Evolutionary conservation across 2,888 invertebrate genomes (phyloP).

Genomic region (Acheta domesticus): DNA sequence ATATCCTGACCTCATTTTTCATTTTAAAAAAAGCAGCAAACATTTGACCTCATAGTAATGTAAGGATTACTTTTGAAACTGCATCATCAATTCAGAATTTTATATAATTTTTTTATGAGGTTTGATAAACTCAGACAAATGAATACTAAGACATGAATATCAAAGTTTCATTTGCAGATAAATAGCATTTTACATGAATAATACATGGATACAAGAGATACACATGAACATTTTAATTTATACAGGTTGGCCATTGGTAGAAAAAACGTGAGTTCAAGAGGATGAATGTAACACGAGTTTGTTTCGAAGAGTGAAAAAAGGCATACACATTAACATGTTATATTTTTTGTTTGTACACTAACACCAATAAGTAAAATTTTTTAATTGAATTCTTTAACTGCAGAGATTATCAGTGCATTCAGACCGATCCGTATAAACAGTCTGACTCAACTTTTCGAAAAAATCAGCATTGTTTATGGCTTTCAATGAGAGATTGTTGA

Average conservation of each 20-base stretch:
- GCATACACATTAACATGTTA: conserved; percentile 2
- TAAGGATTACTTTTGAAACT: too few relatives aligned
- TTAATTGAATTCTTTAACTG: background rate
- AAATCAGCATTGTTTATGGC: background rate
- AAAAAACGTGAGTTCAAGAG: background rate
- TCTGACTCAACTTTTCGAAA: background rate
- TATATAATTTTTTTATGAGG: too few relatives aligned
- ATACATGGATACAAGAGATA: background rate
- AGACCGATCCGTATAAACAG: background rate
- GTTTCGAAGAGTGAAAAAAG: background rate
- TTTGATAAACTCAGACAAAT: too few relatives aligned
- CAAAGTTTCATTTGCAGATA: background rate
- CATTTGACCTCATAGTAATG: too few relatives aligned
- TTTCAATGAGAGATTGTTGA: too few relatives aligned
- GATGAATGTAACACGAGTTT: background rate
- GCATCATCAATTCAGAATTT: too few relatives aligned
- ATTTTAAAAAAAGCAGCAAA: background rate
- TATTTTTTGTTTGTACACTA: background rate
- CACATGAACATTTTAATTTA: background rate
- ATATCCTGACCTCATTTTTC: background rate
- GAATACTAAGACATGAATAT: too few relatives aligned
- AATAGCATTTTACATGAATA: background rate
- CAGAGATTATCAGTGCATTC: conserved; percentile 18
- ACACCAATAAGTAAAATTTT: conserved; percentile 9
- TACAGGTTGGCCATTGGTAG: background rate